phyloP scores from a whole-genome alignment of 2,113 vertebrate genomes.

The Saccopteryx bilineata region DNA sequence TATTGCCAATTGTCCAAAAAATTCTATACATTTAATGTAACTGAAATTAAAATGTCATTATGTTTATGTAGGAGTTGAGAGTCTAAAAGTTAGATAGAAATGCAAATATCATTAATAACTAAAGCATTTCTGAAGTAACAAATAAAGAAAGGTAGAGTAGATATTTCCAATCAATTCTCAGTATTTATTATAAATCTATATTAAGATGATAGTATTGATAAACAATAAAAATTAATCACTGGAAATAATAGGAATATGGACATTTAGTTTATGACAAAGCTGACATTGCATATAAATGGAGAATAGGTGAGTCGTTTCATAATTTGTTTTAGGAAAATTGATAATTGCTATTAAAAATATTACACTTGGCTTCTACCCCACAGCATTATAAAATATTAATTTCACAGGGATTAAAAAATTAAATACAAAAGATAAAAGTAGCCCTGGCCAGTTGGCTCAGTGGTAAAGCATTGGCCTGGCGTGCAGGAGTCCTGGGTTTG shows the following conservation, averaged over 20 bases:
- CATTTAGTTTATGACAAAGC: neutral
- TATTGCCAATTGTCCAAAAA: slow-evolving; percentile 42
- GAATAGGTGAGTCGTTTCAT: neutral
- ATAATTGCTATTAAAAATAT: neutral
- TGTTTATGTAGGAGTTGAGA: slow-evolving; percentile 30
- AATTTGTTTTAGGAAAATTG: neutral
- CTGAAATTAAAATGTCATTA: slow-evolving; percentile 60
- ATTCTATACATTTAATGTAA: slow-evolving; percentile 46
- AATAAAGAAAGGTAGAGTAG: neutral
- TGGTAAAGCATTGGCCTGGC: too few relatives aligned
- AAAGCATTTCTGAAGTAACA: neutral
- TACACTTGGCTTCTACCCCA: neutral
- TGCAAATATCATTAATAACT: slow-evolving; percentile 4
- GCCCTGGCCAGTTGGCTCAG: too few relatives aligned
- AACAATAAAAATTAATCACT: neutral
- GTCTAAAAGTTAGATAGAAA: slow-evolving; percentile 15
- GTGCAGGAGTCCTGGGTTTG: too few relatives aligned
- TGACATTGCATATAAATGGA: neutral
- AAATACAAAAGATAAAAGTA: neutral
- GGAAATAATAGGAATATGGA: neutral
- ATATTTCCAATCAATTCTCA: neutral
- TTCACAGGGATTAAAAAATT: neutral
- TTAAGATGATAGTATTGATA: neutral
- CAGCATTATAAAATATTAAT: neutral
- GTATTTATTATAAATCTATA: neutral